phyloP scores from a whole-genome alignment of 2,797 vertebrate species.

The Salarias fasciatus region DNA sequence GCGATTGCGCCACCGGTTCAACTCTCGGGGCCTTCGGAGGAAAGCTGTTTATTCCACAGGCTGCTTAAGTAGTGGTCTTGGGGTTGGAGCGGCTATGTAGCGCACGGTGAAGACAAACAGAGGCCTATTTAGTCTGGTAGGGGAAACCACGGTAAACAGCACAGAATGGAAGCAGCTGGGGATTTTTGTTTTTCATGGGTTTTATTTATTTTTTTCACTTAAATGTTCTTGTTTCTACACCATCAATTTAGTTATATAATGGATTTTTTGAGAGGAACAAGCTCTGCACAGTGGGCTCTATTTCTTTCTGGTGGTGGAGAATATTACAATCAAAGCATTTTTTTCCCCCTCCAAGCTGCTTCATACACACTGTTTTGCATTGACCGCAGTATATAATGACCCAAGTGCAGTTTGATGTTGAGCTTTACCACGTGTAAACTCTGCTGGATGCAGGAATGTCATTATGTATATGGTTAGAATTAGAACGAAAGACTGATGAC shows the following conservation, averaged over 20 bases:
- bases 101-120: slow-evolving; percentile 79
- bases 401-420: slow-evolving; percentile 48
- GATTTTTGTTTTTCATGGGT: slow-evolving; percentile 58
- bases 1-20: slow-evolving; percentile 59
- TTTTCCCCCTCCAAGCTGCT: slow-evolving; percentile 1
- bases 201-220: slow-evolving; percentile 29
- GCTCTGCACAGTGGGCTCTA: slow-evolving; percentile 12
- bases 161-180: slow-evolving; percentile 76
- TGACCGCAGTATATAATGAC: slow-evolving; percentile 35
- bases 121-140: slow-evolving; percentile 78
- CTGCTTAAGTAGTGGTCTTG: slow-evolving; percentile 76
- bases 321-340: slow-evolving; percentile 32
- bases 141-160: slow-evolving; percentile 76
- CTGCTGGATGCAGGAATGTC: slow-evolving; percentile 17
- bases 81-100: slow-evolving; percentile 71
- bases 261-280: slow-evolving; percentile 46
- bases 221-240: slow-evolving; percentile 56
- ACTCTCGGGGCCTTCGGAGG: slow-evolving; percentile 63
- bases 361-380: slow-evolving; percentile 35
- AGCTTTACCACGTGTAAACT: slow-evolving; percentile 41
- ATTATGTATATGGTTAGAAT: slow-evolving; percentile 30
- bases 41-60: slow-evolving; percentile 82
- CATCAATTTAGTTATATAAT: slow-evolving; percentile 36
- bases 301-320: slow-evolving; percentile 41
- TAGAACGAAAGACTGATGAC: slow-evolving; percentile 10